Conservation (phyloP, 2,888 invertebrate species). For the Spodoptera littoralis region DNA sequence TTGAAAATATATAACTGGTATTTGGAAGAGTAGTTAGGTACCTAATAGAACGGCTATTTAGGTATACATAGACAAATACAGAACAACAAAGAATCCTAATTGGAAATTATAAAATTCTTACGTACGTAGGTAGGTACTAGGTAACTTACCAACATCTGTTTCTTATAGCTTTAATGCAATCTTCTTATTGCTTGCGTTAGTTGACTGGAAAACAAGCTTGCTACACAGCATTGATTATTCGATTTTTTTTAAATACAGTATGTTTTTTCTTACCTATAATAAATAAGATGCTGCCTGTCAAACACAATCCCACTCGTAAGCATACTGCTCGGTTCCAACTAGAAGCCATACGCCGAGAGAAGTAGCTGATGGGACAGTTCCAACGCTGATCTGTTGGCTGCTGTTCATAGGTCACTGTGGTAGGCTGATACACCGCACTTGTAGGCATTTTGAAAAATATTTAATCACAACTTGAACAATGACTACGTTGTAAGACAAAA, state of each 20-base stretch:
- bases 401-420: slow-evolving; percentile 93
- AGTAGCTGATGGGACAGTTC: slow-evolving; percentile 88
- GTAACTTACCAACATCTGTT: slow-evolving; percentile 10
- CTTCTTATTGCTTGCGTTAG: slow-evolving; percentile 10
- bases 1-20: too few relatives aligned
- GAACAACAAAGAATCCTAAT: too few relatives aligned
- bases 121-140: slow-evolving; percentile 1
- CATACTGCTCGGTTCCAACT: slow-evolving; percentile 83
- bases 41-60: too few relatives aligned
- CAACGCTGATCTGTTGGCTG: slow-evolving; percentile 88
- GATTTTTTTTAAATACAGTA: neutral
- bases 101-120: slow-evolving; percentile 4
- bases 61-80: too few relatives aligned
- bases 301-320: slow-evolving; percentile 79
- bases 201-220: slow-evolving; percentile 7
- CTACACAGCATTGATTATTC: slow-evolving; percentile 4
- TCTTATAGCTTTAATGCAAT: slow-evolving; percentile 33
- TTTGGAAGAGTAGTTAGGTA: too few relatives aligned
- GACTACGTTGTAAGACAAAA: slow-evolving; percentile 31
- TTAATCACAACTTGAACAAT: slow-evolving; percentile 57
- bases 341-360: slow-evolving; percentile 85
- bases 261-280: slow-evolving; percentile 77
- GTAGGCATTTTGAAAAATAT: slow-evolving; percentile 89
- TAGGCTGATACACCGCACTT: slow-evolving; percentile 93
- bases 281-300: slow-evolving; percentile 80